Evolutionary conservation across 2,888 invertebrate genomes (phyloP).

Genomic region (Lycia hirtaria): DNA sequence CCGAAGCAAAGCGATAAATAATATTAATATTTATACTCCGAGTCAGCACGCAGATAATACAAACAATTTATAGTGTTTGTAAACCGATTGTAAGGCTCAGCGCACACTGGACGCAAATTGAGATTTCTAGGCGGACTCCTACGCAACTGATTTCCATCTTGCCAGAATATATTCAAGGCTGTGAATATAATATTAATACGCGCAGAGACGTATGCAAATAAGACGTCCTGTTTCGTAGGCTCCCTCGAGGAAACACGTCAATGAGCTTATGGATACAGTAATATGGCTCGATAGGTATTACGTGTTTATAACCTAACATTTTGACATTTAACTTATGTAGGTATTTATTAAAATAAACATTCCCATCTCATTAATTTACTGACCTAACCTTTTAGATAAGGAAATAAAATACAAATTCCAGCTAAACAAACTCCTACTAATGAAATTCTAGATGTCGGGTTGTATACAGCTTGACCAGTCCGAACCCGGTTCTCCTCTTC

Average conservation of each 20-base stretch:
- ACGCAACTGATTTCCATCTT: conserved; percentile 57
- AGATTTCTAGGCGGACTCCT: conserved; percentile 55
- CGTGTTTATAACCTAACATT: background rate
- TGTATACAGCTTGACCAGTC: conserved; percentile 19
- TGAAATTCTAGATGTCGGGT: conserved; percentile 10
- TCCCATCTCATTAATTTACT: too few relatives aligned
- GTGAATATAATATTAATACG: conserved; percentile 18
- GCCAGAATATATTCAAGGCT: conserved; percentile 18
- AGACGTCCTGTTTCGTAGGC: conserved; percentile 13
- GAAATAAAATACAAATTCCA: background rate
- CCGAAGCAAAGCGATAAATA: conserved; percentile 29
- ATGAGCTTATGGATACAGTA: conserved; percentile 1
- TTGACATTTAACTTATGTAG: background rate
- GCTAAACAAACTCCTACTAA: background rate
- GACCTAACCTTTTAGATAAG: background rate
- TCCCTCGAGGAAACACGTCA: conserved; percentile 12
- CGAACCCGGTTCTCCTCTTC: conserved; percentile 14
- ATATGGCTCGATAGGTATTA: background rate
- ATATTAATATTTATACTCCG: conserved; percentile 32
- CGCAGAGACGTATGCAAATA: conserved; percentile 27
- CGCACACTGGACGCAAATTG: conserved; percentile 50
- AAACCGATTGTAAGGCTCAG: conserved; percentile 40
- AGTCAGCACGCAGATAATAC: conserved; percentile 36
- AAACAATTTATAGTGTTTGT: conserved; percentile 37
- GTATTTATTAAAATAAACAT: too few relatives aligned